These are phyloP conservation scores for Microctonus hyperodae DNA, from an alignment of 2,888 invertebrate genomes.

Conservation along the genomic window DNA sequence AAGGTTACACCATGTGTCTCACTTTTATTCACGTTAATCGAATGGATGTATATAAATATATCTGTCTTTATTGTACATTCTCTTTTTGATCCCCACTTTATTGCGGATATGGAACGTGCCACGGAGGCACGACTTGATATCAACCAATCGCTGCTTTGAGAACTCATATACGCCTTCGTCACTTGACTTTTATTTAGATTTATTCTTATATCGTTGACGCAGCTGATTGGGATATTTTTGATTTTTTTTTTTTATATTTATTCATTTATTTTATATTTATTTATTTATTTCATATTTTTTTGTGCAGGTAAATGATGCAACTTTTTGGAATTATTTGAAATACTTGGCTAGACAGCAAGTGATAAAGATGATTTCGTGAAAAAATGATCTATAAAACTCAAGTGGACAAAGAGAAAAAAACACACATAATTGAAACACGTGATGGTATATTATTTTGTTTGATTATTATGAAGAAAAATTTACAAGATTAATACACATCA, in stretches of 20 bases:
- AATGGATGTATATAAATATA: neutral
- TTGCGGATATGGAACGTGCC: constrained; percentile 32
- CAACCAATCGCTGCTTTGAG: constrained; percentile 36
- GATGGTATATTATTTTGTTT: neutral
- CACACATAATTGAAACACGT: neutral
- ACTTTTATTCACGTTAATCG: neutral
- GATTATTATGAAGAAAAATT: too few species aligned
- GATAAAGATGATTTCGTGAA: neutral
- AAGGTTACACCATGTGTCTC: neutral
- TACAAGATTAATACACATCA: neutral
- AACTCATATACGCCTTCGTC: constrained; percentile 13
- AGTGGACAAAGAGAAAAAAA: neutral
- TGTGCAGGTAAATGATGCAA: neutral
- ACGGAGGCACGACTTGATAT: constrained; percentile 36
- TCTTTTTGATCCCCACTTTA: neutral
- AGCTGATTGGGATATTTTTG: constrained; percentile 4
- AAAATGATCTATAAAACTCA: neutral
- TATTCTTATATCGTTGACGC: neutral
- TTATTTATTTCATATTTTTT: neutral
- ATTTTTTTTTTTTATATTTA: neutral
- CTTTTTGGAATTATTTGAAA: neutral
- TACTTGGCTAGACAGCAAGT: constrained; percentile 5
- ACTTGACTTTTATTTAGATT: neutral
- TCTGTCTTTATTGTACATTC: neutral
- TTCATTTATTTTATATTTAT: neutral